Evolutionary conservation across 2,888 invertebrate genomes (phyloP).

Genomic region (Theristus sp.): DNA sequence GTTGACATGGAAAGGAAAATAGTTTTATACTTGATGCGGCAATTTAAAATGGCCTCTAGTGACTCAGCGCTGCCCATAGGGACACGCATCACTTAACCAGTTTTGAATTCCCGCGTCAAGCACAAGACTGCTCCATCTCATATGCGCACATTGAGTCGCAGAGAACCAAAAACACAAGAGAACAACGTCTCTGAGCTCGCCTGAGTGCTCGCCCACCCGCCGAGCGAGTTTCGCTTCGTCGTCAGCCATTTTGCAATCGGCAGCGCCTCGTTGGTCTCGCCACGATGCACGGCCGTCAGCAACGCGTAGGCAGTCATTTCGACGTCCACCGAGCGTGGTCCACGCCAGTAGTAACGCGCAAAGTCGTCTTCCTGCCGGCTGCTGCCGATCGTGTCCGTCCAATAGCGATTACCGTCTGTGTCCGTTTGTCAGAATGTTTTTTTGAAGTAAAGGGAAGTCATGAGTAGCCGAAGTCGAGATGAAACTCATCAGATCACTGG

Average conservation of each 20-base stretch:
- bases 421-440: too few relatives aligned
- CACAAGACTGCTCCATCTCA: too few relatives aligned
- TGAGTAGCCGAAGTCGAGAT: too few relatives aligned
- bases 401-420: slow-evolving; percentile 50
- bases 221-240: slow-evolving; percentile 47
- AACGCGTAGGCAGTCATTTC: slow-evolving; percentile 75
- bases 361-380: slow-evolving; percentile 13
- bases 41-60: too few relatives aligned
- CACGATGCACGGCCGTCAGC: slow-evolving; percentile 43
- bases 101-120: too few relatives aligned
- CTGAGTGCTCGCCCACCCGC: slow-evolving; percentile 53
- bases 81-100: too few relatives aligned
- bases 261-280: slow-evolving; percentile 28
- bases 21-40: too few relatives aligned
- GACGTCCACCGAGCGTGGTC: slow-evolving; percentile 53
- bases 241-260: slow-evolving; percentile 54
- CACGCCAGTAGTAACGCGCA: slow-evolving; percentile 19
- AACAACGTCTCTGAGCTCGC: slow-evolving; percentile 18
- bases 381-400: slow-evolving; percentile 44
- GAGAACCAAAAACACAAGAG: neutral
- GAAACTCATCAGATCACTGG: too few relatives aligned
- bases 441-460: too few relatives aligned
- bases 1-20: too few relatives aligned
- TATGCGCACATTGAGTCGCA: too few relatives aligned
- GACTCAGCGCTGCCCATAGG: too few relatives aligned